A percentile compares a stretch with the other conserved stretches of the same genome.
phyloP scores from a whole-genome alignment of 2,888 invertebrate species.

The Perithous albicinctus region DNA sequence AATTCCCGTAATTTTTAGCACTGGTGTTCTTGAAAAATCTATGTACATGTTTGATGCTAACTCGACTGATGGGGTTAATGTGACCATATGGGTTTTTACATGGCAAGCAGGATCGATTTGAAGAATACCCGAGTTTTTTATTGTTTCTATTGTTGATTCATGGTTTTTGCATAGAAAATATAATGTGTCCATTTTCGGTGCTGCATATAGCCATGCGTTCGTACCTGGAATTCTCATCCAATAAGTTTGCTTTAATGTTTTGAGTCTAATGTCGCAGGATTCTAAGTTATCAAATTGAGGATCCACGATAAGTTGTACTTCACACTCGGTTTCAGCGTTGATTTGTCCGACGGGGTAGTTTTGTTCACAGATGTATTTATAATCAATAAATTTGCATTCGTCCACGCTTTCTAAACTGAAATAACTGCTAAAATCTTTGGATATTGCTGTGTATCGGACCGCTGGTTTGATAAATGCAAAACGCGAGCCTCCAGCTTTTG shows the following conservation, averaged over 20 bases:
- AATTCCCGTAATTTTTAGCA: slow-evolving; percentile 16
- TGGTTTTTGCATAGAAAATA: slow-evolving; percentile 6
- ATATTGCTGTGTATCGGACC: slow-evolving; percentile 20
- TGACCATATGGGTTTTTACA: slow-evolving; percentile 14
- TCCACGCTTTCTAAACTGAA: background rate
- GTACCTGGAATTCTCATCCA: background rate
- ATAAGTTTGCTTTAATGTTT: too few relatives aligned
- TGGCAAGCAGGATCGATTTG: slow-evolving; percentile 12
- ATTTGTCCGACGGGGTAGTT: background rate
- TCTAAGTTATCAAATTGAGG: too few relatives aligned
- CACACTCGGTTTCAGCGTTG: slow-evolving; percentile 4
- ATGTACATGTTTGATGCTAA: slow-evolving; percentile 1
- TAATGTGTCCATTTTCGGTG: too few relatives aligned
- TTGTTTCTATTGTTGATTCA: slow-evolving; percentile 13
- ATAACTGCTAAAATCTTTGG: slow-evolving; percentile 33
- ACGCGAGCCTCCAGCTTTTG: background rate
- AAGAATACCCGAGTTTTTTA: slow-evolving; percentile 35
- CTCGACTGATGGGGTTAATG: slow-evolving; percentile 26
- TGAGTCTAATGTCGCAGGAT: too few relatives aligned
- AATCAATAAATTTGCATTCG: too few relatives aligned
- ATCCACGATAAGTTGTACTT: too few relatives aligned
- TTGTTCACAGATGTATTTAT: slow-evolving; percentile 8
- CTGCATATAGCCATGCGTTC: too few relatives aligned
- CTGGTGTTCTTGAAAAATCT: slow-evolving; percentile 3
- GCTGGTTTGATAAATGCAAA: slow-evolving; percentile 40